Evolutionary conservation across 2,888 invertebrate species (phyloP), one percentile per base, ranked within the genome.

Genomic region (Chironomus riparius): DNA sequence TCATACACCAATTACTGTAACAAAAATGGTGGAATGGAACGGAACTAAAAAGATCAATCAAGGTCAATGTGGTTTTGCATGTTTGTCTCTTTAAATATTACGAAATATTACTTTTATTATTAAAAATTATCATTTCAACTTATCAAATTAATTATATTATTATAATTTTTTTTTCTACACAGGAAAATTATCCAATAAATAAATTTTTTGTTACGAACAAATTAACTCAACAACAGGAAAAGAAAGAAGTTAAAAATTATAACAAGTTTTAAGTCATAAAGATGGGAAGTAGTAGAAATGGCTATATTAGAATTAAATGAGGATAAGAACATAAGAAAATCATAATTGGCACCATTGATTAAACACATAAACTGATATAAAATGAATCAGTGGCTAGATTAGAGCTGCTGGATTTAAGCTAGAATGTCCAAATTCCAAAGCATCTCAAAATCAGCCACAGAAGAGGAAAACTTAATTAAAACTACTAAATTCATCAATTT

Each of bases 311-410:
- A 10, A 38, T 10, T 38, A 38, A 38, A 38, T 38, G 38, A 38
- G 38, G 38, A 38, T 38, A 38, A 38, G 38, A 38, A 38, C 38
- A 38, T 56, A 56, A 70, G 22, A 48, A 70, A 70, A 70, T 70
- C 3, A 70, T 70, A 70, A 70, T 70, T 70, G 70, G 70, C 70
- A 70, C 70, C 70, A 24, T 38, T 28, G 22, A 13, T 68, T 68
- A 22, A 68, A 68, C 13, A 38, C 28, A 24, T 21, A 65, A 68
- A 22, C 68, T 22, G 18, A 38, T 68, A 18, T 18, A 68, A 38
- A 15, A 38, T 15, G 38, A 3, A 22, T 4, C 10, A 18, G 56
- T n/a, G 18, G 3, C 15, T 65, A 65, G 0, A 65, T 22, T 22
- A 3, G 15, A 10, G 28, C 10, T 28, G 5, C 24, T 24, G 24